Percentiles rank a stretch among this genome's conserved stretches.
Conservation (phyloP, 2,888 invertebrate genomes). For the Metacarcinus magister region DNA sequence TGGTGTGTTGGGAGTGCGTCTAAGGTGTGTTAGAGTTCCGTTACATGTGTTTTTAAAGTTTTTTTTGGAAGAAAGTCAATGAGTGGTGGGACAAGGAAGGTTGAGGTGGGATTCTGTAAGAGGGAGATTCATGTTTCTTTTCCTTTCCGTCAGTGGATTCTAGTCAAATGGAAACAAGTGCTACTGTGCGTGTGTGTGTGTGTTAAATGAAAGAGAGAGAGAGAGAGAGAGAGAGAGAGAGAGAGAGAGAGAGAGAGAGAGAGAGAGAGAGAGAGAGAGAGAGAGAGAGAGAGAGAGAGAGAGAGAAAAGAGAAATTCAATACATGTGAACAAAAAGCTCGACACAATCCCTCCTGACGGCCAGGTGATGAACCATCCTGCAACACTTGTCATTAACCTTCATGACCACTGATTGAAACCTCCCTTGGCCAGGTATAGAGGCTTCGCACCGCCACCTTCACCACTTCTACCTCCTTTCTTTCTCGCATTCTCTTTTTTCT, state of each 20-base stretch:
- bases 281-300: slow-evolving; percentile 39
- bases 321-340: background rate
- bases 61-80: too few species aligned
- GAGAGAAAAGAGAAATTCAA: background rate
- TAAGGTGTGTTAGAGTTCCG: background rate
- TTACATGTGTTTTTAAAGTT: background rate
- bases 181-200: background rate
- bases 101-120: too few species aligned
- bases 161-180: too few species aligned
- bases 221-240: background rate
- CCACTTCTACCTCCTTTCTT: background rate
- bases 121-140: too few species aligned
- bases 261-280: slow-evolving; percentile 39
- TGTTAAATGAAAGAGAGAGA: background rate
- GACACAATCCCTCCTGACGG: background rate
- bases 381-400: background rate
- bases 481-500: background rate
- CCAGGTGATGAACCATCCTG: background rate
- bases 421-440: background rate
- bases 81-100: too few species aligned
- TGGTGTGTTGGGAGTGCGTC: background rate
- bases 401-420: slow-evolving; percentile 7
- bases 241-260: slow-evolving; percentile 39
- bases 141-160: too few species aligned
- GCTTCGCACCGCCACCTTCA: too few species aligned